Conservation (phyloP, 2,797 vertebrate species). For the Parambassis ranga region DNA sequence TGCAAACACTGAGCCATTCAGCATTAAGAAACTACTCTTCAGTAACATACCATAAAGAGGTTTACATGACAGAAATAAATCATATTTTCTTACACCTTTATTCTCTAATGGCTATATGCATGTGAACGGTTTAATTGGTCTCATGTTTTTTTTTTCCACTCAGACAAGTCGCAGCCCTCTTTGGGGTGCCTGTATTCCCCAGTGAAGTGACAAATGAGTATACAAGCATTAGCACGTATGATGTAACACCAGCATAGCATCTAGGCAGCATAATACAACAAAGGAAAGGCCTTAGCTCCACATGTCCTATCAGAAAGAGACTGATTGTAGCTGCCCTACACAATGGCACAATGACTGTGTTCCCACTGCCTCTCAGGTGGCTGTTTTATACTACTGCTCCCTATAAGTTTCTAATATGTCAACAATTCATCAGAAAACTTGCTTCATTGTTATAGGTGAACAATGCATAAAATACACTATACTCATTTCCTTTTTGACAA, state of each 20-base stretch:
- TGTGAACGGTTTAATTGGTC: constrained; percentile 30
- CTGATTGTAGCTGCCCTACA: not conserved
- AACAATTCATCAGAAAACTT: too few species aligned
- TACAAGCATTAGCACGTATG: constrained; percentile 42
- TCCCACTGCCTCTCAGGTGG: too few species aligned
- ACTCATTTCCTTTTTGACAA: too few species aligned
- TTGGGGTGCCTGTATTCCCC: constrained; percentile 42
- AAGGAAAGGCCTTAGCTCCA: not conserved
- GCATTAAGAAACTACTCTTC: not conserved
- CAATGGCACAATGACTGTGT: too few species aligned
- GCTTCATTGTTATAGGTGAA: too few species aligned
- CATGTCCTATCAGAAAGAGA: not conserved
- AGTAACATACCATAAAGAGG: not conserved
- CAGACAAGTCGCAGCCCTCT: constrained; percentile 38
- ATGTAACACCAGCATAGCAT: constrained; percentile 55
- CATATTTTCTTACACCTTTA: not conserved
- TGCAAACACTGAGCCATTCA: constrained; percentile 5
- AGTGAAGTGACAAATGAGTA: constrained; percentile 51
- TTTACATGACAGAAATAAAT: constrained; percentile 8
- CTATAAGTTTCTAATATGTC: too few species aligned
- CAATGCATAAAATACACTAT: too few species aligned
- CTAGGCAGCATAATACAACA: constrained; percentile 11
- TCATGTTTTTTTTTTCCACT: constrained; percentile 22
- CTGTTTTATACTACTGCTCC: too few species aligned
- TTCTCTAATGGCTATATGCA: not conserved